Evolutionary conservation across 2,888 invertebrate genomes (phyloP).

Genomic region (Andrena flavipes): DNA sequence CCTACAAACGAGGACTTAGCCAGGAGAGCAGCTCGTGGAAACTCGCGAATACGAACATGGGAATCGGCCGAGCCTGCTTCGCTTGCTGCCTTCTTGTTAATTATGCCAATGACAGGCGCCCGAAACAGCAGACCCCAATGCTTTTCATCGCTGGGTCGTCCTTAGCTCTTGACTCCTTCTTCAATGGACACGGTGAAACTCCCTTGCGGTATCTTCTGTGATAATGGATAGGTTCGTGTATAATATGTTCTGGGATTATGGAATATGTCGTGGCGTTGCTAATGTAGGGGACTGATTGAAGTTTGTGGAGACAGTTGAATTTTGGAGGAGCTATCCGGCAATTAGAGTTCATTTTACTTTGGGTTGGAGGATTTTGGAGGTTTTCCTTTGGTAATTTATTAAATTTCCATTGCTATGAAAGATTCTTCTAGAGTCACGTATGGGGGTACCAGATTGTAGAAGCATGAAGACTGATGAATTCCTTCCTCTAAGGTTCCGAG

Average conservation of each 20-base stretch:
- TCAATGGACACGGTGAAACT: background rate
- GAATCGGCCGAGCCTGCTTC: slow-evolving; percentile 68
- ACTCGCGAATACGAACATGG: slow-evolving; percentile 75
- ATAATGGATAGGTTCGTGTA: background rate
- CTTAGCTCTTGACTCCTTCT: background rate
- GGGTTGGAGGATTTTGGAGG: too few relatives aligned
- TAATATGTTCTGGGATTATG: background rate
- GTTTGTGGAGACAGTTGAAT: background rate
- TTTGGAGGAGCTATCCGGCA: background rate
- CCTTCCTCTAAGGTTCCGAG: too few relatives aligned
- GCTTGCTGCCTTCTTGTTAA: slow-evolving; percentile 28
- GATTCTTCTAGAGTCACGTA: too few relatives aligned
- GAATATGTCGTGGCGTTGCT: background rate
- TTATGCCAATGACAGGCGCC: slow-evolving; percentile 36
- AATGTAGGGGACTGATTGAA: background rate
- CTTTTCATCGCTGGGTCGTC: background rate
- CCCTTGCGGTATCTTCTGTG: background rate
- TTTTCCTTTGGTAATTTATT: too few relatives aligned
- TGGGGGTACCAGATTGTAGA: too few relatives aligned
- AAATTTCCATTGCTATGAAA: too few relatives aligned
- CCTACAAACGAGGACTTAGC: slow-evolving; percentile 79
- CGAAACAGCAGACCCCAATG: background rate
- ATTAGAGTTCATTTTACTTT: background rate
- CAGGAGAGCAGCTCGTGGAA: slow-evolving; percentile 70
- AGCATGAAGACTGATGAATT: too few relatives aligned